Base-by-base conservation (phyloP, 2,888 invertebrate species). In the Pristionchus entomophagus region DNA sequence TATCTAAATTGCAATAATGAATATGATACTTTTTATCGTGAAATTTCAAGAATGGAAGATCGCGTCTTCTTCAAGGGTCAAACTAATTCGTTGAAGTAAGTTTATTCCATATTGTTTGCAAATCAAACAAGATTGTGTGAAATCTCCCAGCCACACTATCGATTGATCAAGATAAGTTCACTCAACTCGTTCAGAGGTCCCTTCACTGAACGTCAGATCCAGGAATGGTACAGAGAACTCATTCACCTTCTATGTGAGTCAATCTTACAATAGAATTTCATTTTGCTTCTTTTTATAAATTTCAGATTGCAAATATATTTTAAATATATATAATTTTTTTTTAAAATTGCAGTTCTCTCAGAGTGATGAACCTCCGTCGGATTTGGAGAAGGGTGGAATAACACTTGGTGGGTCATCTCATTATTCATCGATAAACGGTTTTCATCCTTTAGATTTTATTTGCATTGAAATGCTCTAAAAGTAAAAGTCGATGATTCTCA, bases 161-260 rank as follows among this genome's bases (percentile, higher is more conserved):
- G n/a, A n/a, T n/a, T n/a, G n/a, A n/a, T n/a, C n/a, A n/a, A n/a
- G n/a, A n/a, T 59, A 12, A 29, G 17, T 10, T 29, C 10, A 8
- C 29, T 59, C 8, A 26, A 26, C 29, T 59, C 4, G 51, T 69
- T 35, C 29, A 77, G 77, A 14, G 77, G 77, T 17, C 77, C 77
- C 4, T 77, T 38, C 77, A 77, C 49, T n/a, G 77, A 77, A 49
- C 77, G 29, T 8, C 26, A 77, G 6, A 17, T 49, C 26, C 77
- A 77, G 29, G 77, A 77, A 19, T 77, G 77, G 77, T 77, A 45
- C 49, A 41, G 77, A 8, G 45, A 49, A 26, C 49, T 29, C 41
- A 19, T 77, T 49, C 29, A n/a, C 49, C 5, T 77, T 77, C 49
- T 77, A 77, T 49, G 77, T 77, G 29, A 77, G 77, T 29, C n/a